Conservation (phyloP, 2,113 vertebrate genomes). For the Columba livia region DNA sequence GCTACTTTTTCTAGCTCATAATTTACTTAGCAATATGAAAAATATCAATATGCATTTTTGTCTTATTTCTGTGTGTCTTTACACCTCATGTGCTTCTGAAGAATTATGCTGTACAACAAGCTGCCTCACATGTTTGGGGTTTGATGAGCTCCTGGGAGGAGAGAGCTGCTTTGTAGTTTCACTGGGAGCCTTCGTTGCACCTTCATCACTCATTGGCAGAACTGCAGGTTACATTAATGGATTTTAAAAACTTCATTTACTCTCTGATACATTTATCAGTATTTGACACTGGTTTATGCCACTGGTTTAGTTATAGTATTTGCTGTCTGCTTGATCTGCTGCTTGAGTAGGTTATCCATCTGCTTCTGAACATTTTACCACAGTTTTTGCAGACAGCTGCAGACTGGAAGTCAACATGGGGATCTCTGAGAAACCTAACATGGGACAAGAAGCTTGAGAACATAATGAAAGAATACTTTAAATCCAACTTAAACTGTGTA, state of each 20-base stretch:
- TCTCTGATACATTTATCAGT: background rate
- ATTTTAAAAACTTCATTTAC: background rate
- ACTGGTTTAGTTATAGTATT: background rate
- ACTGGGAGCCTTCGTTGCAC: background rate
- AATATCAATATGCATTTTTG: background rate
- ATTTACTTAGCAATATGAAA: background rate
- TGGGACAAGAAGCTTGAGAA: background rate
- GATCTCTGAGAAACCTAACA: background rate
- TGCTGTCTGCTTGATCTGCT: background rate
- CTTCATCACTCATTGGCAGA: background rate
- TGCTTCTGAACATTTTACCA: background rate
- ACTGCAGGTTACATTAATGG: accelerated
- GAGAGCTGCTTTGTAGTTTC: background rate
- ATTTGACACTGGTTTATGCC: background rate
- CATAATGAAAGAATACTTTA: background rate
- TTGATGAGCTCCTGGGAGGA: background rate
- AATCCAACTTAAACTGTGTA: background rate
- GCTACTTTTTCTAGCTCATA: background rate
- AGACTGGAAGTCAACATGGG: background rate
- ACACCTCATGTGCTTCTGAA: background rate
- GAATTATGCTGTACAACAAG: background rate
- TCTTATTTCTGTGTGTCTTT: background rate
- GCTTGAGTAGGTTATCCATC: background rate
- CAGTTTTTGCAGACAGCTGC: background rate
- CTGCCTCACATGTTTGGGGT: accelerated